Evolutionary conservation across 2,797 vertebrate species (phyloP), one percentile per base, ranked within the genome.

Genomic region (Iguana delicatissima): DNA sequence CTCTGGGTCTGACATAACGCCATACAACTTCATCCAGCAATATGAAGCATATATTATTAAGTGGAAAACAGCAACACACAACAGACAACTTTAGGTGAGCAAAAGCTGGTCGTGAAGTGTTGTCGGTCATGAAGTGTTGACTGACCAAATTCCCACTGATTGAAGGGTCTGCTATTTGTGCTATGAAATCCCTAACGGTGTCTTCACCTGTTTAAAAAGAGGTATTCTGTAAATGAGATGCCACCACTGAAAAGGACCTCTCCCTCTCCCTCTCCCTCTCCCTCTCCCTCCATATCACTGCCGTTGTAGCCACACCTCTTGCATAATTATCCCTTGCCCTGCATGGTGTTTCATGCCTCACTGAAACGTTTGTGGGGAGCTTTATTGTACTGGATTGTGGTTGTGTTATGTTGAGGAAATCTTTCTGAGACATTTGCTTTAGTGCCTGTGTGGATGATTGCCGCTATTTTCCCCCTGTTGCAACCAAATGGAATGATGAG

Each of bases 381-480:
- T 9, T 55, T 35, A 13, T 20, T 73, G 38, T 20, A 20, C 59
- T 89, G 20, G 72, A 84, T 83, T 38, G 38, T 62, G 86, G 67
- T 87, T 79, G 81, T 62, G 46, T 80, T 85, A 83, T 90, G 52
- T 57, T 91, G 52, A 90, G 91, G 87, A 91, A 80, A 93, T 76
- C 90, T 92, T 92, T 82, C 83, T 88, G 2, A 0, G 90, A 69
- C 91, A 59, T 91, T 93, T 73, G 89, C 86, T 89, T 93, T 91
- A 77, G 80, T 94, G 93, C 92, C 92, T 93, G 94, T 90, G 92
- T 92, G 90, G 74, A 84, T 93, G 87, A 82, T 90, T 91, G 89
- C 89, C 67, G 89, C 80, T 95, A 92, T 96, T 93, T 94, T 92
- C 84, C 86, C 92, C 84, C 86, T 90, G 76, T 77, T 92, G 88